phyloP scores from a whole-genome alignment of 2,113 vertebrate species.

The Hypocryptadius cinnamomeus region DNA sequence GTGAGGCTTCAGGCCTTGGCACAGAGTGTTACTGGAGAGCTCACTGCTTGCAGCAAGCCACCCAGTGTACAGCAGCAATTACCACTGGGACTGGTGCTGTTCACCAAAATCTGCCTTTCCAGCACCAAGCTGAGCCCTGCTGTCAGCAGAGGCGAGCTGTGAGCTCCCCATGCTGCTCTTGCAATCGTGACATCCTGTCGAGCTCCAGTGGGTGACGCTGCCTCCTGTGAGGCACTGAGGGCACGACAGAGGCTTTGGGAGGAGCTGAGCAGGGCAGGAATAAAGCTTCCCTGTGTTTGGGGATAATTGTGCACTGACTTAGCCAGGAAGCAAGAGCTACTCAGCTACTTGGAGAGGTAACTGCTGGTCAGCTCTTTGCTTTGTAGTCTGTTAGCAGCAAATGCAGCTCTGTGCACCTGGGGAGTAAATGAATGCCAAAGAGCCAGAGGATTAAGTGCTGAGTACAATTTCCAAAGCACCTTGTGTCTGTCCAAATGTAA shows the following conservation, averaged over 20 bases:
- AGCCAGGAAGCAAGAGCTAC: neutral
- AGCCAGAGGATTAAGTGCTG: neutral
- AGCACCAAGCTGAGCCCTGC: neutral
- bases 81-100: neutral
- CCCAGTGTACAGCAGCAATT: neutral
- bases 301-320: neutral
- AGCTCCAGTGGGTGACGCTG: neutral
- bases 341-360: neutral
- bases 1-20: neutral
- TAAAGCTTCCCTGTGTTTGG: neutral
- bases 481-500: neutral
- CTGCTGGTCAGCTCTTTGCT: neutral
- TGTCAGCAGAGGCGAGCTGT: neutral
- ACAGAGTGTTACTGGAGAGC: rapidly evolving
- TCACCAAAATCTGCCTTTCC: neutral
- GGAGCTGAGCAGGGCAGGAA: neutral
- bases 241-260: neutral
- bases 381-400: neutral
- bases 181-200: neutral
- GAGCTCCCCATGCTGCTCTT: neutral
- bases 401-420: neutral
- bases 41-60: neutral
- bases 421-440: neutral
- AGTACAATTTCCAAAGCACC: neutral
- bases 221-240: neutral